Evolutionary conservation across 1,140 invertebrate species (phyloP), one percentile per base, ranked within the genome.

Genomic region (Steinernema feltiae): DNA sequence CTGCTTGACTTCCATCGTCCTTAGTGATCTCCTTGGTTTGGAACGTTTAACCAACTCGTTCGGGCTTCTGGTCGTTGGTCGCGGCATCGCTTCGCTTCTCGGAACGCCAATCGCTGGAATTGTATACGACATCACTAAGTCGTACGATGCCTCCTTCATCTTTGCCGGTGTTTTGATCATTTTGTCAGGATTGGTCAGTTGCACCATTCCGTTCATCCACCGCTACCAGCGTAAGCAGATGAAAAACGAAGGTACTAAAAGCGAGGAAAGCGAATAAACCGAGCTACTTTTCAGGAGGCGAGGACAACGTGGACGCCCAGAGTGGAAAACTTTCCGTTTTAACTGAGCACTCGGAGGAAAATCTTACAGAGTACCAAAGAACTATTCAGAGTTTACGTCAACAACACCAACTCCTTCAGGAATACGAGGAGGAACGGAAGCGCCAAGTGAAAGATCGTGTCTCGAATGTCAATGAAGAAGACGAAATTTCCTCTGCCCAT

Each of bases 41-140:
- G 94, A 98, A 81, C 94, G 94, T 87, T 88, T 98, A 74, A 98
- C 96, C 35, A 98, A 96, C 87, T 94, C 95, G 21, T 99, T 98
- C 87, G 96, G 96, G 29, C 89, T 98, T 70, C 88, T 98, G 63
- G 95, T 97, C 80, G 89, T 98, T 79, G 94, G 95, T 88, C 90
- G 95, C 86, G 96, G 96, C 31, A 91, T 92, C 31, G 93, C 95
- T 0, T 92, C 93, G 1, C 92, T 97, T 41, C 88, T 95, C 48
- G 91, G 90, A 27, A 87, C 90, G 2, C 91, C 90, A 7, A 79
- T 91, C 21, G 90, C 90, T 76, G 91, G 90, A 90, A 75, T 84
- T 18, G 84, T 86, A 1, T 85, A 84, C 70, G 84, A 85, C 71
- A 63, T 82, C 18, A 87, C 84, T n/a, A 29, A 81, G 31, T 85